Evolutionary conservation across 2,888 invertebrate species (phyloP).

Genomic region (Lasioglossum oenotherae): DNA sequence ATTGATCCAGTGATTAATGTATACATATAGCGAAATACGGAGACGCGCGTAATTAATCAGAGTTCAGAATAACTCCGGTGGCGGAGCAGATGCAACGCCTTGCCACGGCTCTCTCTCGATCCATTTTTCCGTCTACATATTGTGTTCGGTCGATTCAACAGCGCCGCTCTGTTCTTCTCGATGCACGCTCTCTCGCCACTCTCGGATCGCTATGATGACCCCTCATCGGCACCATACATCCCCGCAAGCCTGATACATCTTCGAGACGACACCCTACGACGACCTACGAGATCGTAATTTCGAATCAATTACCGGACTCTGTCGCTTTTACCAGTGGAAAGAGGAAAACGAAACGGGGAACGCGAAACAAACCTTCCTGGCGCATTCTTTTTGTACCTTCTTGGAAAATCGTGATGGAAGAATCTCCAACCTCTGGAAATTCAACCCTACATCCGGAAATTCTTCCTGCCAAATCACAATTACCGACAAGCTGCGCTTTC

Average conservation of each 20-base stretch:
- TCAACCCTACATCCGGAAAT: not conserved
- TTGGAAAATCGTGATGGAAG: not conserved
- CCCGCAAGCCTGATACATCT: not conserved
- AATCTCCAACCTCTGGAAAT: not conserved
- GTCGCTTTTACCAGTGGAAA: not conserved
- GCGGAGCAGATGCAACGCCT: conserved; percentile 9
- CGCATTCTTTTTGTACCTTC: not conserved
- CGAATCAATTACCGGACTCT: not conserved
- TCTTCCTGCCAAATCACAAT: not conserved
- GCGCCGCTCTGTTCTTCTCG: not conserved
- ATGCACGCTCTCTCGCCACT: not conserved
- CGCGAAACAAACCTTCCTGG: not conserved
- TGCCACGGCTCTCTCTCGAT: not conserved
- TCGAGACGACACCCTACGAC: not conserved
- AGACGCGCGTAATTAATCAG: conserved; percentile 62
- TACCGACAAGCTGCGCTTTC: not conserved
- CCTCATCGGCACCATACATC: not conserved
- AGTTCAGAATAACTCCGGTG: conserved; percentile 35
- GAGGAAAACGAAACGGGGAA: not conserved
- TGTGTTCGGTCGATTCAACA: not conserved
- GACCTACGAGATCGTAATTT: not conserved
- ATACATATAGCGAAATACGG: conserved; percentile 49
- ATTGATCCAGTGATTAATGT: conserved; percentile 63
- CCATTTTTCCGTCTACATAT: conserved; percentile 5
- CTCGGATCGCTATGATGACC: not conserved